Base-by-base conservation (phyloP, 2,888 invertebrate genomes). In the Lasius fuliginosus region DNA sequence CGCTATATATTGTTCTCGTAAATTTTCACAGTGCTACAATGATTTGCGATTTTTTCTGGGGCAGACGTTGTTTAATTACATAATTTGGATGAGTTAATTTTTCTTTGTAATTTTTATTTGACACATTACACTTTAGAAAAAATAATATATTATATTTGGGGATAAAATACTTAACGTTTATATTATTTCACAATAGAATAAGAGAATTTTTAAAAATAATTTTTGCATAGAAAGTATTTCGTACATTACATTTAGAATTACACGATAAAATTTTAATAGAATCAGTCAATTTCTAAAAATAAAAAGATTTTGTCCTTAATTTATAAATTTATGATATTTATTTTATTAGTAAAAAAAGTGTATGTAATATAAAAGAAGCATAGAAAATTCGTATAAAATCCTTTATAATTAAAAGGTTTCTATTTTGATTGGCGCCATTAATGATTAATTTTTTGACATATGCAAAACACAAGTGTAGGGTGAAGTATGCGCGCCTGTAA, bases 401-500 rank as follows among this genome's bases (percentile, higher is more conserved):
- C 15, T 42, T 56, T n/a, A 11, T 11, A 15, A 62, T 49, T 40
- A 69, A 46, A 12, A 8, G 3, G 18, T 1, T 75, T 49, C 30
- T 68, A 15, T 76, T 62, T 68, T 53, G 36, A 68, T 83, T 36
- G 68, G 27, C 27, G 40, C 3, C 18, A 65, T 77, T 74, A 42
- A 62, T 56, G 58, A 71, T 49, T 83, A 18, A 60, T 30, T 53
- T 33, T 49, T 46, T 71, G 86, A 86, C 87, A 91, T 87, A 79
- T 87, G 82, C 69, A 83, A 87, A 83, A 85, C 53, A 75, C 30
- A 84, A 77, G 56, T 65, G 58, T 85, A 76, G 79, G 86, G 84
- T 86, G 69, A 90, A 83, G 73, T 90, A 89, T 88, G 90, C 88
- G 89, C 89, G 90, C 85, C 88, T 90, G 90, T 84, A 85, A 93